phyloP scores from a whole-genome alignment of 2,797 vertebrate species.

The Microctenopoma steveboyesi region DNA sequence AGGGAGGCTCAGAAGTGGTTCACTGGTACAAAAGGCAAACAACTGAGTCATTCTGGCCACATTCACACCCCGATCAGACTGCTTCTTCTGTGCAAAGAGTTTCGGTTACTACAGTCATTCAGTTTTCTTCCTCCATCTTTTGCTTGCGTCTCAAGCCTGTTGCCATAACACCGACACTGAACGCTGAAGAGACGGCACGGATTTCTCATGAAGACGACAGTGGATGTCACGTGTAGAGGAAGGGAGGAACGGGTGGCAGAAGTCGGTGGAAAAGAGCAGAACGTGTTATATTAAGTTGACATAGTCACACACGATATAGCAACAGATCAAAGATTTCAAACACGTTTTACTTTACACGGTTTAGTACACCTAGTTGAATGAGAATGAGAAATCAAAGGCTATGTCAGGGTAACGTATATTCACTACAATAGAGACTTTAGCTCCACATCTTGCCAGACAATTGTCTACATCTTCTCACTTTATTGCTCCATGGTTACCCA shows the following conservation, averaged over 20 bases:
- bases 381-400: too few species aligned
- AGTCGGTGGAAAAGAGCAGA: neutral
- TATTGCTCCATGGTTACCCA: neutral
- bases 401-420: too few species aligned
- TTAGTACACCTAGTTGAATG: neutral
- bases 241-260: neutral
- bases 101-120: constrained; percentile 1
- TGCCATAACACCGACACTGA: constrained; percentile 36
- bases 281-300: neutral
- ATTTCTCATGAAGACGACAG: constrained; percentile 5
- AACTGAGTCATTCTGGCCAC: constrained; percentile 29
- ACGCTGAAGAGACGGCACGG: neutral
- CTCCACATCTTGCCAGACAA: too few species aligned
- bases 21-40: constrained; percentile 14
- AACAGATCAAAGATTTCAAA: too few species aligned
- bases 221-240: neutral
- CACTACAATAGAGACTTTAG: too few species aligned
- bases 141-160: constrained; percentile 29
- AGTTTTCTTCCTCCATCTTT: constrained; percentile 9
- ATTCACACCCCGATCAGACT: constrained; percentile 7
- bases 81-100: constrained; percentile 5
- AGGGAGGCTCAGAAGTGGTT: constrained; percentile 26
- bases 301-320: too few species aligned
- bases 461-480: too few species aligned
- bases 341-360: neutral